These are phyloP conservation scores for Apomyelois bistriatella DNA, from an alignment of 2,888 invertebrate species.

Conservation along the genomic window DNA sequence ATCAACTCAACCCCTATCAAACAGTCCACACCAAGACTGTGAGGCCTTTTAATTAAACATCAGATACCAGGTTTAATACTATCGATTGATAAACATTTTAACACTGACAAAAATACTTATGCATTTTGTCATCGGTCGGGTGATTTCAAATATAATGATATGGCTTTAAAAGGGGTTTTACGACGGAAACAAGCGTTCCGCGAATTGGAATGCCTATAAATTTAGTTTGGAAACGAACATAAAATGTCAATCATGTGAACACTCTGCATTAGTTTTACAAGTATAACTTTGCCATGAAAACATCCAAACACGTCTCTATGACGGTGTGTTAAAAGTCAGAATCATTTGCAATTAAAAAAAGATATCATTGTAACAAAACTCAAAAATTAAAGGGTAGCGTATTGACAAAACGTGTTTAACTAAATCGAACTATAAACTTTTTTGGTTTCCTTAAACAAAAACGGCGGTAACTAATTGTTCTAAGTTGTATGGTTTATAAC, in stretches of 20 bases:
- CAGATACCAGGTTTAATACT: too few species aligned
- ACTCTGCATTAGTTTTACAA: constrained; percentile 32
- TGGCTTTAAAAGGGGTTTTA: constrained; percentile 43
- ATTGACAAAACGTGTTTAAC: constrained; percentile 48
- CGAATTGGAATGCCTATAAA: constrained; percentile 66
- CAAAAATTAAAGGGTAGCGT: constrained; percentile 42
- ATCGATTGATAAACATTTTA: too few species aligned
- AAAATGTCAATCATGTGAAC: constrained; percentile 63
- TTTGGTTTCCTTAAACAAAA: constrained; percentile 39
- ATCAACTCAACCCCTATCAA: too few species aligned
- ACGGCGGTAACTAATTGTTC: constrained; percentile 41
- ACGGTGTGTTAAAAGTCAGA: constrained; percentile 23
- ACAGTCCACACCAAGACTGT: too few species aligned
- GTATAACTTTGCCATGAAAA: constrained; percentile 5
- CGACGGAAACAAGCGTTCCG: constrained; percentile 58
- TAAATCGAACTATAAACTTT: constrained; percentile 52
- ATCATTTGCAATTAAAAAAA: constrained; percentile 15
- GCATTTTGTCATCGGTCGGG: constrained; percentile 36
- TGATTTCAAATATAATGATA: constrained; percentile 26
- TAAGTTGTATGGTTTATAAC: constrained; percentile 32
- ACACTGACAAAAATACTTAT: not conserved
- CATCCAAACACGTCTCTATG: constrained; percentile 16
- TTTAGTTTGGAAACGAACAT: constrained; percentile 50
- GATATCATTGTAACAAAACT: constrained; percentile 6
- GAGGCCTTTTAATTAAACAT: too few species aligned